A percentile compares a stretch with the other conserved stretches of the same genome.
These are phyloP conservation scores for Carassius carassius DNA, from an alignment of 2,113 vertebrate genomes.

Conservation along the genomic window DNA sequence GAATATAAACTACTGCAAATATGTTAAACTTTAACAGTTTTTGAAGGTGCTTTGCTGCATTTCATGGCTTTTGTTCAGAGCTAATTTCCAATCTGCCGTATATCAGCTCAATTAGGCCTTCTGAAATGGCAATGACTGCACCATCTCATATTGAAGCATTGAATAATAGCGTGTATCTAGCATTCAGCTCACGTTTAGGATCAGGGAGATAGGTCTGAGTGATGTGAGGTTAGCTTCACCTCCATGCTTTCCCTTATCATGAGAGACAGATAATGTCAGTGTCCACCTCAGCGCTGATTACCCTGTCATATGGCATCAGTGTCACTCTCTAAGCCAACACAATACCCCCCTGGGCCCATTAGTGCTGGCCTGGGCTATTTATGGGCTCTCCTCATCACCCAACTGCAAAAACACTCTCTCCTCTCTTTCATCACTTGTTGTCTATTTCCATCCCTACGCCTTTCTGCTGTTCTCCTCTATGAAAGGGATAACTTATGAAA, in stretches of 20 bases:
- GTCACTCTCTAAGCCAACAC: slow-evolving; percentile 48
- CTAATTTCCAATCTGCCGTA: slow-evolving; percentile 32
- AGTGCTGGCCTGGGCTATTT: slow-evolving; percentile 52
- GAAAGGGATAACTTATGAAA: slow-evolving; percentile 59
- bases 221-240: slow-evolving; percentile 42
- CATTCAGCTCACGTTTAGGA: slow-evolving; percentile 29
- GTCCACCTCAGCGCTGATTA: slow-evolving; percentile 52
- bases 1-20: neutral
- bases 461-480: neutral
- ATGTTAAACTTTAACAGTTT: slow-evolving; percentile 27
- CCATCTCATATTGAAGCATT: neutral
- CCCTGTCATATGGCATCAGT: slow-evolving; percentile 51
- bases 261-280: slow-evolving; percentile 57
- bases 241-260: slow-evolving; percentile 38
- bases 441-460: slow-evolving; percentile 50
- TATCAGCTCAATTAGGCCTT: slow-evolving; percentile 36
- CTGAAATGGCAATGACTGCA: neutral
- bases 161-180: neutral
- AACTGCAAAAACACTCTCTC: slow-evolving; percentile 56
- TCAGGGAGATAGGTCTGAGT: slow-evolving; percentile 31
- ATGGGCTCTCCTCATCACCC: slow-evolving; percentile 44
- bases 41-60: slow-evolving; percentile 27
- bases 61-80: slow-evolving; percentile 31
- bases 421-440: slow-evolving; percentile 61
- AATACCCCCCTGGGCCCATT: slow-evolving; percentile 48